These are phyloP conservation scores for Spodoptera exigua DNA, from an alignment of 2,888 invertebrate species.

Conservation along the genomic window DNA sequence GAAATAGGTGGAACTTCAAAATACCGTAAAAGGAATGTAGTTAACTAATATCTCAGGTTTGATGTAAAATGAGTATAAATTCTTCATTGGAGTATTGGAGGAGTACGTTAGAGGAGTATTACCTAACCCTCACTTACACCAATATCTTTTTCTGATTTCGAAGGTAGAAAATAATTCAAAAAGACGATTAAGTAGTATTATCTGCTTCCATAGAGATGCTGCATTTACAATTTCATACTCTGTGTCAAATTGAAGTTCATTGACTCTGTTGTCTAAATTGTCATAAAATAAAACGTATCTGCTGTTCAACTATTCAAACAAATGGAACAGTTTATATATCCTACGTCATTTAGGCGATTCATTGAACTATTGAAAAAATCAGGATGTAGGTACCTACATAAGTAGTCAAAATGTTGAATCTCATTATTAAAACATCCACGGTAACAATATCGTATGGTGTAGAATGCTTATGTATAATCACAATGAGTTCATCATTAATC, in stretches of 20 bases:
- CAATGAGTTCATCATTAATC: conserved; percentile 45
- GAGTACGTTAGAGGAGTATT: too few relatives aligned
- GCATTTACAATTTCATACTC: too few relatives aligned
- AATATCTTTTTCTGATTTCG: too few relatives aligned
- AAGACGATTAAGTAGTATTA: too few relatives aligned
- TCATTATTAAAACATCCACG: conserved; percentile 9
- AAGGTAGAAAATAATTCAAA: too few relatives aligned
- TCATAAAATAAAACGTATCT: neutral
- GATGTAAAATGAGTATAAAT: too few relatives aligned
- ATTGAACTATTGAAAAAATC: conserved; percentile 4
- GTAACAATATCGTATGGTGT: neutral
- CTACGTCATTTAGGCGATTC: too few relatives aligned
- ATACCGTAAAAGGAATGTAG: too few relatives aligned
- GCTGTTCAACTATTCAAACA: neutral
- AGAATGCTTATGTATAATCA: conserved; percentile 27
- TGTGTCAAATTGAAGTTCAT: conserved; percentile 23
- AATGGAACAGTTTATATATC: neutral
- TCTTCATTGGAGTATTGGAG: too few relatives aligned
- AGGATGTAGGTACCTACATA: conserved; percentile 17
- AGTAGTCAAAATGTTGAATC: neutral
- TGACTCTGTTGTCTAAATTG: conserved; percentile 14
- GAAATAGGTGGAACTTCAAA: conserved; percentile 17
- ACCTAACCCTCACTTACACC: too few relatives aligned
- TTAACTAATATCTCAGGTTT: too few relatives aligned
- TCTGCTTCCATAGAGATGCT: too few relatives aligned